Conservation (phyloP, 2,888 invertebrate species). For the Eupsilia transversa region DNA sequence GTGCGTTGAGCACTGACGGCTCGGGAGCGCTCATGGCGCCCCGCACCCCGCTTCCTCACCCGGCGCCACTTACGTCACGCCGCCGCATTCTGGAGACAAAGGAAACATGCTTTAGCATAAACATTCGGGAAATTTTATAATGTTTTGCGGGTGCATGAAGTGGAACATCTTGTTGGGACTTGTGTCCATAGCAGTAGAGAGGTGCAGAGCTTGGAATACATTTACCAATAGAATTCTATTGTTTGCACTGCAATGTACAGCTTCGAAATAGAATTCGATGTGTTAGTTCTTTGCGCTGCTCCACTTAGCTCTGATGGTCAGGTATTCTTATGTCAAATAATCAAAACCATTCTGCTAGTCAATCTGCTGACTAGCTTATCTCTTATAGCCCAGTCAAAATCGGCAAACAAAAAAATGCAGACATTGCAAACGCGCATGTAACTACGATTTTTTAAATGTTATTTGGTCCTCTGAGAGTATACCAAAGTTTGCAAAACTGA, state of each 20-base stretch:
- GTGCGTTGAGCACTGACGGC: conserved; percentile 88
- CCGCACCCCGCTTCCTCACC: conserved; percentile 76
- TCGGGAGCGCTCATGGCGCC: conserved; percentile 88
- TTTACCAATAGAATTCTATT: neutral
- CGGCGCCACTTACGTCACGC: conserved; percentile 75
- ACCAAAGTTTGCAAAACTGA: no score
- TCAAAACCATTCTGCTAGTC: no score
- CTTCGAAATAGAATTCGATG: neutral
- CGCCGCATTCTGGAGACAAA: conserved; percentile 81
- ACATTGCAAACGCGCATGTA: no score
- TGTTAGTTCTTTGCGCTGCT: neutral
- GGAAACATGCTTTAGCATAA: conserved; percentile 34
- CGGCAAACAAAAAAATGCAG: no score
- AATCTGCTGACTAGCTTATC: no score
- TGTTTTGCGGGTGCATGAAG: conserved; percentile 10
- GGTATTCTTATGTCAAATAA: no score
- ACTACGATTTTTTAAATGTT: no score
- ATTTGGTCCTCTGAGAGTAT: no score
- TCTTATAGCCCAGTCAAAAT: no score
- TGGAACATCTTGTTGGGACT: neutral
- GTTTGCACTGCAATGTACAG: neutral
- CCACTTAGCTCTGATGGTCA: neutral
- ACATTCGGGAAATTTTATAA: conserved; percentile 7
- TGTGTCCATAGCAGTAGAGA: neutral
- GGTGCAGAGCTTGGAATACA: neutral